Conservation (phyloP, 2,888 invertebrate species). For the Megamerina dolium region DNA sequence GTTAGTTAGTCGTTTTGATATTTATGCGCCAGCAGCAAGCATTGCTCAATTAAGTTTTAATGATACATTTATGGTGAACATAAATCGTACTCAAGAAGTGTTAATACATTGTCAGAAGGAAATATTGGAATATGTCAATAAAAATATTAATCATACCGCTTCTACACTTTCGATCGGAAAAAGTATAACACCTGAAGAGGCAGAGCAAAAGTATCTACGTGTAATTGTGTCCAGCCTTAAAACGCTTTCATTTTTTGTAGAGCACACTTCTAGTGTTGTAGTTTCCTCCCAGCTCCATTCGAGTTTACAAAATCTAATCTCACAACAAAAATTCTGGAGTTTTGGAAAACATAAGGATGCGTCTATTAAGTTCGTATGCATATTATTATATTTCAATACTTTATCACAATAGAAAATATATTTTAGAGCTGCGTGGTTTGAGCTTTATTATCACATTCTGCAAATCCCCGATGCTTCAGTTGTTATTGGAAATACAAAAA, state of each 20-base stretch:
- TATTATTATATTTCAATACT: neutral
- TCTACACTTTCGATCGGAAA: conserved; percentile 54
- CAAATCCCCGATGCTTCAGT: conserved; percentile 52
- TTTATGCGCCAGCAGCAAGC: conserved; percentile 75
- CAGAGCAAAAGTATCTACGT: conserved; percentile 63
- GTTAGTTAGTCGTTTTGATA: conserved; percentile 80
- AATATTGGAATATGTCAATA: conserved; percentile 66
- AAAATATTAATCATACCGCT: conserved; percentile 61
- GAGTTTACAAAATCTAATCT: conserved; percentile 54
- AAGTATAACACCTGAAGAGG: conserved; percentile 58
- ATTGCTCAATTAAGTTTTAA: conserved; percentile 63
- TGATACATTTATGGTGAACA: conserved; percentile 68
- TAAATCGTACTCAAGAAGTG: conserved; percentile 70
- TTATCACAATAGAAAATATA: neutral
- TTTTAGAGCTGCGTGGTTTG: conserved; percentile 61
- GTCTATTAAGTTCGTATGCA: conserved; percentile 41
- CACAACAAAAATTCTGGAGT: conserved; percentile 66
- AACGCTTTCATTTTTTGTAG: conserved; percentile 59
- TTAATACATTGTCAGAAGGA: conserved; percentile 77
- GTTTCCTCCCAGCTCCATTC: conserved; percentile 35
- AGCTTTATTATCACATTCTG: conserved; percentile 57
- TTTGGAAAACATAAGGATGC: conserved; percentile 55
- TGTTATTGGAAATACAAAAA: conserved; percentile 54
- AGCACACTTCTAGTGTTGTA: conserved; percentile 51
- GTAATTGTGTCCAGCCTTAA: conserved; percentile 61